phyloP scores from a whole-genome alignment of 2,113 vertebrate species.

The Muntiacus muntjak region DNA sequence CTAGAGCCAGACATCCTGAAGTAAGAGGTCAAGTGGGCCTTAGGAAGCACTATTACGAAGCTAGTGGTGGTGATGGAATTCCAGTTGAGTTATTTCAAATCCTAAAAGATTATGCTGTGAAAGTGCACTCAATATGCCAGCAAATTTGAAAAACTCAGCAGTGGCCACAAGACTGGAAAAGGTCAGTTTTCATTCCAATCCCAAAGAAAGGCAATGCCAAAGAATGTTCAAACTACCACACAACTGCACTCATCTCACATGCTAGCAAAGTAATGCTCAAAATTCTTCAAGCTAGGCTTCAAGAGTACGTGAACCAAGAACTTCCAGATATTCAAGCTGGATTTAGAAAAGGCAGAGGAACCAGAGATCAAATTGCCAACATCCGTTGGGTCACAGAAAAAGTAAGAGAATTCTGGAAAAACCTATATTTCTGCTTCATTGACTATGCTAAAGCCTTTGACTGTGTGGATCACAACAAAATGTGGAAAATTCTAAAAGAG shows the following conservation, averaged over 20 bases:
- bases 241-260: background rate
- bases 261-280: background rate
- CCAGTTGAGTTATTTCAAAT: background rate
- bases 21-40: background rate
- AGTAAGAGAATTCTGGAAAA: background rate
- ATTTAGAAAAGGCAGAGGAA: background rate
- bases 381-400: background rate
- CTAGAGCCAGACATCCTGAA: background rate
- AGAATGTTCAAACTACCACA: background rate
- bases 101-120: background rate
- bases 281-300: background rate
- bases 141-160: background rate
- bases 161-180: background rate
- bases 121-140: background rate
- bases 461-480: background rate
- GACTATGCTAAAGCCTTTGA: background rate
- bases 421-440: background rate
- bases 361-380: background rate
- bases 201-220: background rate
- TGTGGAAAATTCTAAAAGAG: background rate
- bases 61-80: background rate
- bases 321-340: background rate
- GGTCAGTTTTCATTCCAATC: background rate
- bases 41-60: background rate
- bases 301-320: background rate